phyloP scores from a whole-genome alignment of 1,140 invertebrate genomes.

The Zeugodacus cucurbitae region DNA sequence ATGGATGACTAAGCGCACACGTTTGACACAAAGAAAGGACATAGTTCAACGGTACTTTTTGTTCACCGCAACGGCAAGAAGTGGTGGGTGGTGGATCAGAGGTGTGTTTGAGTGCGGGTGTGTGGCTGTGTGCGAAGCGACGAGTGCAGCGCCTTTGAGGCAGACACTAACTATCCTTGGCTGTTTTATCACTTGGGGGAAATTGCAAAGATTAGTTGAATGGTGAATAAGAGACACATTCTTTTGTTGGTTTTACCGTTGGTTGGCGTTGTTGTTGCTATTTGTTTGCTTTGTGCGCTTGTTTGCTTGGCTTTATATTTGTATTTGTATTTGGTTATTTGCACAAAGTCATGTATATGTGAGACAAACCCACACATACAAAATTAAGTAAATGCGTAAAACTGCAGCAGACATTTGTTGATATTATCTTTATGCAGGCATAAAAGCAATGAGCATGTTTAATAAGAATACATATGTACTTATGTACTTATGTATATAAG shows the following conservation, averaged over 20 bases:
- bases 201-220: constrained; percentile 28
- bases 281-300: background rate
- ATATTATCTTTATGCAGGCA: constrained; percentile 1
- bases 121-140: background rate
- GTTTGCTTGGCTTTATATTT: background rate
- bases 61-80: background rate
- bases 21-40: constrained; percentile 32
- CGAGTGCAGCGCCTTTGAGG: background rate
- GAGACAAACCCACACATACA: background rate
- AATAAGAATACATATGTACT: background rate
- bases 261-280: background rate
- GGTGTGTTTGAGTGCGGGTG: too few relatives aligned
- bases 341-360: background rate
- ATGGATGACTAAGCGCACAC: background rate
- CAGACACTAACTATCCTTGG: background rate
- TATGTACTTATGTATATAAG: background rate
- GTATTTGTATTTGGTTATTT: constrained; percentile 24
- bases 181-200: background rate
- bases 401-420: constrained; percentile 21
- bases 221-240: constrained; percentile 1
- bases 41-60: constrained; percentile 26
- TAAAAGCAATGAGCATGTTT: background rate
- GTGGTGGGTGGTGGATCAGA: too few relatives aligned
- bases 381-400: background rate
- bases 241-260: background rate